Conservation (phyloP, 2,888 invertebrate genomes). For the Sceliomorpha sp. region DNA sequence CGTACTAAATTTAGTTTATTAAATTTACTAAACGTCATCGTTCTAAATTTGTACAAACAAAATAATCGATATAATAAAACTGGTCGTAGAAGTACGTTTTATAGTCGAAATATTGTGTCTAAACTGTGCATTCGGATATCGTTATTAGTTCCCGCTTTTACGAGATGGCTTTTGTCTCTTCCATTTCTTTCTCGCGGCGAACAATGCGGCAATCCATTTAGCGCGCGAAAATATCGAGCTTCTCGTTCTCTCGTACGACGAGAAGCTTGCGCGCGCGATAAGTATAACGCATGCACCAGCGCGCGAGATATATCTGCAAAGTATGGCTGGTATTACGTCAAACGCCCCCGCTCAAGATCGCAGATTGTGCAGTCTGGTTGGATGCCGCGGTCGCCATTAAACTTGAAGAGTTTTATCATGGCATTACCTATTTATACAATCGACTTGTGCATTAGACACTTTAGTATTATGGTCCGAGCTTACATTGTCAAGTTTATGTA, state of each 20-base stretch:
- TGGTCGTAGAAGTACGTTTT: too few relatives aligned
- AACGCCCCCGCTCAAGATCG: conserved; percentile 47
- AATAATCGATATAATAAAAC: too few relatives aligned
- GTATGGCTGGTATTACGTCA: conserved; percentile 45
- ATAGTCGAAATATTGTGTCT: too few relatives aligned
- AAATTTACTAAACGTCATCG: too few relatives aligned
- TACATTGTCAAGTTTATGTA: conserved; percentile 38
- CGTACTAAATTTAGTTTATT: too few relatives aligned
- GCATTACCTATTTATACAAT: conserved; percentile 29
- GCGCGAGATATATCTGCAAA: conserved; percentile 45
- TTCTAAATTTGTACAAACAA: too few relatives aligned
- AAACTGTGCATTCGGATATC: too few relatives aligned
- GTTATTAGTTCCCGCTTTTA: conserved; percentile 11
- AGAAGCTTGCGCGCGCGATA: conserved; percentile 41
- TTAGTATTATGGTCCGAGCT: conserved; percentile 23
- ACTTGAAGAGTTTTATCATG: conserved; percentile 40
- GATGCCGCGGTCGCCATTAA: conserved; percentile 25
- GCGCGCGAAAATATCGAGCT: conserved; percentile 44
- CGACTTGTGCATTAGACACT: conserved; percentile 36
- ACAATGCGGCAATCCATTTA: conserved; percentile 51
- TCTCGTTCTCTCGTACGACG: conserved; percentile 26
- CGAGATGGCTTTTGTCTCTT: conserved; percentile 1
- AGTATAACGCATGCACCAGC: conserved; percentile 53
- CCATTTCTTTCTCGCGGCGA: conserved; percentile 12
- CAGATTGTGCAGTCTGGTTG: conserved; percentile 33